A percentile compares a stretch with the other conserved stretches of the same genome.
phyloP scores from a whole-genome alignment of 2,113 vertebrate genomes.

The Cheirogaleus medius region DNA sequence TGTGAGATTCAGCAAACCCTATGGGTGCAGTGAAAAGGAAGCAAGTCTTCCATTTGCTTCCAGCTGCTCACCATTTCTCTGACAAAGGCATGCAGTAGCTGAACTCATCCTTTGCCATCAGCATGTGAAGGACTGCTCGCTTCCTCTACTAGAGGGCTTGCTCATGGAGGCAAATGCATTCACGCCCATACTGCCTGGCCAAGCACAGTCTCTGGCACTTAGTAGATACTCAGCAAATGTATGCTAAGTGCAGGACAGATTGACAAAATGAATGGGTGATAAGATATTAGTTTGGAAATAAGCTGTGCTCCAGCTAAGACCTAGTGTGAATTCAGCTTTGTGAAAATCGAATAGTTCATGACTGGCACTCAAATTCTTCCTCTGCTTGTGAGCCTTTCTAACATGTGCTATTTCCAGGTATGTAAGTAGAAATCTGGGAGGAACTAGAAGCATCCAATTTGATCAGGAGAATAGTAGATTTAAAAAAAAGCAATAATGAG shows the following conservation, averaged over 20 bases:
- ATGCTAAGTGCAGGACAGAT: background rate
- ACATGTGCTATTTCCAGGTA: background rate
- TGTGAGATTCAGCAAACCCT: background rate
- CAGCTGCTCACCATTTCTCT: background rate
- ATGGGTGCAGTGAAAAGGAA: background rate
- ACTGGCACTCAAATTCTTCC: background rate
- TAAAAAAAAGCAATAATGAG: conserved; percentile 24
- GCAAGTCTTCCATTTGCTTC: background rate
- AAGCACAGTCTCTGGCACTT: background rate
- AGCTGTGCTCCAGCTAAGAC: background rate
- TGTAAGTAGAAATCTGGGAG: conserved; percentile 35
- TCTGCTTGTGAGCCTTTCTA: background rate
- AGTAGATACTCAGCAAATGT: too few relatives aligned
- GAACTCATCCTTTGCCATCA: background rate
- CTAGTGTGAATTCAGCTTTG: conserved; percentile 1
- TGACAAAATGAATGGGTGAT: background rate
- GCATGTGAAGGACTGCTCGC: background rate
- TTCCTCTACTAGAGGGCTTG: background rate
- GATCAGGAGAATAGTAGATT: conserved; percentile 15
- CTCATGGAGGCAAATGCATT: background rate
- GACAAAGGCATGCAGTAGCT: fast-evolving
- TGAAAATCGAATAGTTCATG: background rate
- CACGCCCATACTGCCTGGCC: background rate
- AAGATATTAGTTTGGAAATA: conserved; percentile 13
- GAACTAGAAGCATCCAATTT: background rate